Evolutionary conservation across 2,113 vertebrate genomes (phyloP).

Genomic region (Leucopsar rothschildi): DNA sequence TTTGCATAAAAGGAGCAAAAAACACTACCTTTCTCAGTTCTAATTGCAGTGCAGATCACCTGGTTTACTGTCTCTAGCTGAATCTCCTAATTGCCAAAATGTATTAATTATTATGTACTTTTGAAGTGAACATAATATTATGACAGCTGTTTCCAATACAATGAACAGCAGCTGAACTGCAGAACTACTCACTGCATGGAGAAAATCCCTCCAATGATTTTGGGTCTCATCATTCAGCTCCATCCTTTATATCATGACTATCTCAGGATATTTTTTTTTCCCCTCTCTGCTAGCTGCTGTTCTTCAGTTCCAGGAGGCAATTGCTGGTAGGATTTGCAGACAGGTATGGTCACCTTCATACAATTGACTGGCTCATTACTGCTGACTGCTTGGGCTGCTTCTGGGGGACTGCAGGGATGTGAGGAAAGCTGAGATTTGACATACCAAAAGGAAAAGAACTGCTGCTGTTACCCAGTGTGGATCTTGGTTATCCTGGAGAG

Average conservation of each 20-base stretch:
- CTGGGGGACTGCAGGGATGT: background rate
- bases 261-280: background rate
- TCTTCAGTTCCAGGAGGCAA: background rate
- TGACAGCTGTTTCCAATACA: conserved; percentile 60
- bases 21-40: conserved; percentile 12
- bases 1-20: background rate
- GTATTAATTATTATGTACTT: conserved; percentile 60
- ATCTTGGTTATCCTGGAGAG: background rate
- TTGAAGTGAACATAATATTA: conserved; percentile 59
- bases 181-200: background rate
- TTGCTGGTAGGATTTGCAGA: background rate
- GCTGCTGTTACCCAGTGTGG: background rate
- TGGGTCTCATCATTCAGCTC: background rate
- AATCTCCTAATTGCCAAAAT: conserved; percentile 55
- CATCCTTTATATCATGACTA: background rate
- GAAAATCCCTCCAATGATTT: background rate
- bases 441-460: background rate
- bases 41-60: conserved; percentile 66
- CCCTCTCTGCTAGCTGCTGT: background rate
- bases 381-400: background rate
- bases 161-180: conserved; percentile 30
- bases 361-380: background rate
- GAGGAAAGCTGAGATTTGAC: background rate
- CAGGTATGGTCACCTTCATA: background rate
- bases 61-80: conserved; percentile 45